Evolutionary conservation across 2,113 vertebrate species (phyloP).

Genomic region (Microcebus lehilahytsara): DNA sequence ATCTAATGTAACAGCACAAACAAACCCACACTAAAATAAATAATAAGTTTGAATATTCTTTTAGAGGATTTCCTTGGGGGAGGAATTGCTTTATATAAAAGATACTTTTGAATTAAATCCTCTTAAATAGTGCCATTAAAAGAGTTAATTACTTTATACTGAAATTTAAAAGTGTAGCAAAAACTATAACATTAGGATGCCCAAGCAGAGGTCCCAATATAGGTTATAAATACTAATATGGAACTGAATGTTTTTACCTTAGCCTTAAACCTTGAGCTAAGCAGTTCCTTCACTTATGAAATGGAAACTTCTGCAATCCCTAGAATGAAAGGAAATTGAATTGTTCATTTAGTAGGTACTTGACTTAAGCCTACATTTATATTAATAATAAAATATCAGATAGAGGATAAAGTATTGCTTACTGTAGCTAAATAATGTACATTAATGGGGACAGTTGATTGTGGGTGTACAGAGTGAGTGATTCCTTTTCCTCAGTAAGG

Average conservation of each 20-base stretch:
- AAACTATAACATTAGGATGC: neutral
- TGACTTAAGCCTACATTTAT: slow-evolving; percentile 24
- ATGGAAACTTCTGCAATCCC: neutral
- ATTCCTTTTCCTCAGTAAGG: neutral
- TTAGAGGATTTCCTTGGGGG: neutral
- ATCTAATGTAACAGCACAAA: neutral
- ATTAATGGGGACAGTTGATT: neutral
- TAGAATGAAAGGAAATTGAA: neutral
- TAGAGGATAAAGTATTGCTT: slow-evolving; percentile 16
- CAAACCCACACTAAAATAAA: neutral
- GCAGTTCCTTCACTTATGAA: neutral
- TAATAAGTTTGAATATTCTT: slow-evolving; percentile 1
- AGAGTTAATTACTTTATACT: neutral
- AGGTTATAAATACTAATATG: neutral
- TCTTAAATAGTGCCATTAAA: neutral
- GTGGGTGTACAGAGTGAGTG: neutral
- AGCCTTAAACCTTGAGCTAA: neutral
- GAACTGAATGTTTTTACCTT: neutral
- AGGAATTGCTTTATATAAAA: slow-evolving; percentile 23
- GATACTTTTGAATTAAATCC: slow-evolving; percentile 31
- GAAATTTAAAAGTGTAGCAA: neutral
- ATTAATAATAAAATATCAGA: slow-evolving; percentile 29
- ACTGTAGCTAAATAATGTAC: slow-evolving; percentile 4
- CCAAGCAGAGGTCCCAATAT: neutral
- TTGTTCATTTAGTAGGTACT: neutral